These are phyloP conservation scores for Drosophila histrio DNA, from an alignment of 2,888 invertebrate species.

Conservation along the genomic window DNA sequence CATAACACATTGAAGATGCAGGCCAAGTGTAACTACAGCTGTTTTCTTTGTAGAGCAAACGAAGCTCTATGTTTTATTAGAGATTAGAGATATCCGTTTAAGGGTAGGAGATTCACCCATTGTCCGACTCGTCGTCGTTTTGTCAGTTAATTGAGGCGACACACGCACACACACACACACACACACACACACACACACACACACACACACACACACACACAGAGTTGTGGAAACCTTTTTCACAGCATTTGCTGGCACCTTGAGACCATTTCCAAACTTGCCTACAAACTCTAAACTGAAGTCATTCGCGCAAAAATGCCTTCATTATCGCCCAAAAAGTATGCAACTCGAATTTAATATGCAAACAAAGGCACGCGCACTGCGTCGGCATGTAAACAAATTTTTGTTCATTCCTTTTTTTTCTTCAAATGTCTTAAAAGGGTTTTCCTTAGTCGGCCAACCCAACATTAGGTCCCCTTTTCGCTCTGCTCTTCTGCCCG, in stretches of 20 bases:
- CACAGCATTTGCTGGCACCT: slow-evolving; percentile 15
- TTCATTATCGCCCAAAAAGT: slow-evolving; percentile 70
- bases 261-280: neutral
- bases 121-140: neutral
- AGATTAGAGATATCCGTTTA: slow-evolving; percentile 8
- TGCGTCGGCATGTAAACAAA: slow-evolving; percentile 34
- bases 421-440: slow-evolving; percentile 35
- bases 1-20: slow-evolving; percentile 2
- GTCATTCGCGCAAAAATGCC: slow-evolving; percentile 55
- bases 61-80: slow-evolving; percentile 12
- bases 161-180: slow-evolving; percentile 2
- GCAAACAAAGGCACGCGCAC: slow-evolving; percentile 64
- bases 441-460: slow-evolving; percentile 22
- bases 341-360: slow-evolving; percentile 67
- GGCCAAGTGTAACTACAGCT: slow-evolving; percentile 4
- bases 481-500: slow-evolving; percentile 7
- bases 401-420: neutral
- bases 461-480: neutral
- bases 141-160: slow-evolving; percentile 39
- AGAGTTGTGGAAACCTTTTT: slow-evolving; percentile 11
- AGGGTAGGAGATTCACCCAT: neutral
- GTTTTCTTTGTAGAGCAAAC: neutral
- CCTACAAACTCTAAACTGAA: neutral
- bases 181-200: slow-evolving; percentile 3
- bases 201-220: neutral